Evolutionary conservation across 2,888 invertebrate genomes (phyloP), one percentile per base, ranked within the genome.

Genomic region (Lithophane ornitopus): DNA sequence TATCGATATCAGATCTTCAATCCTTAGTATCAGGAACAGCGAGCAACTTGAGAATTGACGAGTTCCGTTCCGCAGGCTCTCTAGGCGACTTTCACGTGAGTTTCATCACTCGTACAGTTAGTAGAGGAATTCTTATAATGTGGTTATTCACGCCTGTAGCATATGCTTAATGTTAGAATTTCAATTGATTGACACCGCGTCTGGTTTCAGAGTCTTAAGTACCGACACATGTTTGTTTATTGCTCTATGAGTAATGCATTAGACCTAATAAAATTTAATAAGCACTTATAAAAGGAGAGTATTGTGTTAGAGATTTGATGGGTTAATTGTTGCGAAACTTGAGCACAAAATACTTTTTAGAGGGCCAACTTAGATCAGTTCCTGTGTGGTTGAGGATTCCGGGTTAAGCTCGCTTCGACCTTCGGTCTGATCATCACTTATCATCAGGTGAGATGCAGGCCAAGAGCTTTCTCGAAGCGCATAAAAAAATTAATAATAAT

Each of bases 181-280:
- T 93, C 92, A 94, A 93, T 93, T 96, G 96, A 96, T 95, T 95
- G 96, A 95, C 95, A 93, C 92, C 91, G 89, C 91, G 93, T 93
- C 94, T 94, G 94, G 92, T 92, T 92, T 84, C 81, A 70, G 78
- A 82, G 80, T 82, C 85, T 91, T 89, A 89, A 91, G 90, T 88
- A 90, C 91, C 90, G 89, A 87, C 89, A 88, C 69, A 87, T 89
- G 89, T 90, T 84, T 86, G 89, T 87, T 85, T 88, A 87, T 87
- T 82, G 62, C 84, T 74, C 78, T 87, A 86, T 89, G 87, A 90
- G 89, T 88, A 88, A 87, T 89, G 87, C 87, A 90, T 90, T 90
- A 91, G 80, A 81, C 84, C 80, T 91, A 90, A 89, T 93, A 90
- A 91, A 91, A 87, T 81, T 84, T 89, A 88, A 91, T 92, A 88